Conservation (phyloP, 2,113 vertebrate genomes). For the Scytalopus superciliaris region DNA sequence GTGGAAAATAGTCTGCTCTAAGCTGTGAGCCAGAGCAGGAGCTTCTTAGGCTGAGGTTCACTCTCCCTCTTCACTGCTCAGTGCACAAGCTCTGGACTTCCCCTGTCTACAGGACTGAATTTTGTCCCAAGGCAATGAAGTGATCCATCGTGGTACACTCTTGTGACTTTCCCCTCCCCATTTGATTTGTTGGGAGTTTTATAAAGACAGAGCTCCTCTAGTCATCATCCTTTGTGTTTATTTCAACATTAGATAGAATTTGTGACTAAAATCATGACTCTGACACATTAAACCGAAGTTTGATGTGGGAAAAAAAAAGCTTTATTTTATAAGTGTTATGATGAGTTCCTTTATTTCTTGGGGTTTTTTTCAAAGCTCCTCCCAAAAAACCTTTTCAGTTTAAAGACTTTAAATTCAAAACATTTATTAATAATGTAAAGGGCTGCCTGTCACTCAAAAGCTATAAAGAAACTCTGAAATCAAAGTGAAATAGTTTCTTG, state of each 20-base stretch:
- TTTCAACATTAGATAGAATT: conserved; percentile 23
- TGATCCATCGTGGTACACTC: background rate
- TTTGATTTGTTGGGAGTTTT: background rate
- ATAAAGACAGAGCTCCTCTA: background rate
- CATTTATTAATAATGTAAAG: conserved; percentile 73
- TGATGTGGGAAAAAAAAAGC: background rate
- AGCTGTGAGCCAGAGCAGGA: background rate
- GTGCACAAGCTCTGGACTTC: background rate
- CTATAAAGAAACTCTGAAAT: conserved; percentile 43
- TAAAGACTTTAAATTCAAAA: conserved; percentile 56
- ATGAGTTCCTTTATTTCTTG: conserved; percentile 9
- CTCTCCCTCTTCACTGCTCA: background rate
- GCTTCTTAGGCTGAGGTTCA: background rate
- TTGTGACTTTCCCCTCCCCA: background rate
- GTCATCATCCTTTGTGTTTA: background rate
- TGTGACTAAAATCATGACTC: conserved; percentile 24
- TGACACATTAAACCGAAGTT: conserved; percentile 18
- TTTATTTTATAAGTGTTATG: background rate
- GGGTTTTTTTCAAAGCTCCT: conserved; percentile 43
- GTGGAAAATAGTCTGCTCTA: background rate
- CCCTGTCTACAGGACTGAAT: background rate
- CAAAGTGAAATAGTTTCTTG: conserved; percentile 48
- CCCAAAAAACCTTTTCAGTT: conserved; percentile 22
- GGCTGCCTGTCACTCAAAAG: conserved; percentile 24
- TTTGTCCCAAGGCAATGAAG: background rate